Conservation (phyloP, 2,113 vertebrate genomes). For the Ageneiosus marmoratus region DNA sequence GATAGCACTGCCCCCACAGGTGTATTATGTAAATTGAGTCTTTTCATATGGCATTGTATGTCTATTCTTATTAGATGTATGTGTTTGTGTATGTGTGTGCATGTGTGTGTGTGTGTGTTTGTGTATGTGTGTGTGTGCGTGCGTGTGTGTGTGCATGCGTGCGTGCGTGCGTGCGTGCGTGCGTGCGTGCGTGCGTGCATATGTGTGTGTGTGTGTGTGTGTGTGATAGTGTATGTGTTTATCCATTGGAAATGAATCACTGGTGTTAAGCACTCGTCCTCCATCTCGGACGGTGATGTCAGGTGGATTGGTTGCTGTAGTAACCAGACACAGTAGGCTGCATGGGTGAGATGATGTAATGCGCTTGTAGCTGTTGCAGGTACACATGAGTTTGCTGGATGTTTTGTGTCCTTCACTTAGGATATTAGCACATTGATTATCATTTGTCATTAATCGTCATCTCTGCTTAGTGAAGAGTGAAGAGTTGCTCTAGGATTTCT, state of each 20-base stretch:
- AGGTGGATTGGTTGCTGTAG: slow-evolving; percentile 64
- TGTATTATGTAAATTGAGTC: background rate
- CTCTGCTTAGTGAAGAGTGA: too few relatives aligned
- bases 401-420: slow-evolving; percentile 12
- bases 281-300: slow-evolving; percentile 54
- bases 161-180: background rate
- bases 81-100: background rate
- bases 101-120: background rate
- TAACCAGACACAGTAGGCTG: slow-evolving; percentile 55
- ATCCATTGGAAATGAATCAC: slow-evolving; percentile 37
- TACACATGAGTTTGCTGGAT: slow-evolving; percentile 28
- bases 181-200: slow-evolving; percentile 10
- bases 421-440: slow-evolving; percentile 12
- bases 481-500: background rate
- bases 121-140: background rate
- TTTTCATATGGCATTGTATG: background rate
- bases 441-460: background rate
- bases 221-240: slow-evolving; percentile 5
- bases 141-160: background rate
- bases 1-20: too few relatives aligned
- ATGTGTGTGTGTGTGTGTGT: slow-evolving; percentile 1
- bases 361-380: slow-evolving; percentile 48
- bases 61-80: background rate
- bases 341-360: slow-evolving; percentile 60
- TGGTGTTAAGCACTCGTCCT: slow-evolving; percentile 24